phyloP scores from a whole-genome alignment of 1,140 invertebrate species.

The Lanistes nyassanus region DNA sequence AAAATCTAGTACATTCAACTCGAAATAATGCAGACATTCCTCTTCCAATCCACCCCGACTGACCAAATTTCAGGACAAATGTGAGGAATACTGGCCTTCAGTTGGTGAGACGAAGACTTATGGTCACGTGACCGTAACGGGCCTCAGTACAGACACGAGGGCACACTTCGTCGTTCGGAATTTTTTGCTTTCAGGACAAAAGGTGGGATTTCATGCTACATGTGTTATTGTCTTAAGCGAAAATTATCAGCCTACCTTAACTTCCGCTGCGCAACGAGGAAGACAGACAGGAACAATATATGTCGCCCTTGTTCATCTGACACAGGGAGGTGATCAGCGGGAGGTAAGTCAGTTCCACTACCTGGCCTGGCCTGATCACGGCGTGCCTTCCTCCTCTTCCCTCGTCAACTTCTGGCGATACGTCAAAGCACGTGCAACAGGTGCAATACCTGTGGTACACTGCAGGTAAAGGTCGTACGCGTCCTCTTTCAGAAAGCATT shows the following conservation, averaged over 20 bases:
- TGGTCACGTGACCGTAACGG: conserved; percentile 23
- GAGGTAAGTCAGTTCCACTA: conserved; percentile 93
- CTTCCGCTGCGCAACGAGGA: no score
- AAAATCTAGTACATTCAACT: no score
- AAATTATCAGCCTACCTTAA: no score
- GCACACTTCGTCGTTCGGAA: conserved; percentile 34
- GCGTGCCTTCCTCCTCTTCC: conserved; percentile 94
- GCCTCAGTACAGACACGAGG: conserved; percentile 3
- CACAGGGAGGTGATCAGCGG: conserved; percentile 64
- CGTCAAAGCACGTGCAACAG: conserved; percentile 76
- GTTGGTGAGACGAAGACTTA: conserved; percentile 5
- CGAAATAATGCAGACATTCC: no score
- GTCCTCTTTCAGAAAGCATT: no score
- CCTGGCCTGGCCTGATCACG: conserved; percentile 95
- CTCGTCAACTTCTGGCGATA: conserved; percentile 94
- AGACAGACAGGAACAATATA: no score
- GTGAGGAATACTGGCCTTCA: conserved; percentile 41
- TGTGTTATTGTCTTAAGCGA: no score
- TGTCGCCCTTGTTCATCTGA: no score
- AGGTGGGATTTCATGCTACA: no score
- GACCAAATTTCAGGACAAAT: conserved; percentile 36
- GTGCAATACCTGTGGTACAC: conserved; percentile 77
- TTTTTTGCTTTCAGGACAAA: conserved; percentile 5
- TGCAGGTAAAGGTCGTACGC: conserved; percentile 69
- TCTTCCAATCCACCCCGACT: no score